Percentiles rank a stretch among this genome's conserved stretches.
Evolutionary conservation across 2,888 invertebrate genomes (phyloP).

Genomic region (Drosophila leonis): DNA sequence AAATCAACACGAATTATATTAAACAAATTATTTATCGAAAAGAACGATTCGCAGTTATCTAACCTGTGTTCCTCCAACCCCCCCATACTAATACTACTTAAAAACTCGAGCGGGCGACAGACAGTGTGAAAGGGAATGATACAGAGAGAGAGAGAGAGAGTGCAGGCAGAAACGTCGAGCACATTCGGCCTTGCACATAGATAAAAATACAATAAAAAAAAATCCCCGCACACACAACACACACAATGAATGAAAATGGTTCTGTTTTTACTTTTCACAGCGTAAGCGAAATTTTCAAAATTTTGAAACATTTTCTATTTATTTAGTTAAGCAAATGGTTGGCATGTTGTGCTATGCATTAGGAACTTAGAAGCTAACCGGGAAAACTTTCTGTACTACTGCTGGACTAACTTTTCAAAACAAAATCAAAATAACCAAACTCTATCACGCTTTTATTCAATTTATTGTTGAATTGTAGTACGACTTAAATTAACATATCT

Average conservation of each 20-base stretch:
- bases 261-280: slow-evolving; percentile 83
- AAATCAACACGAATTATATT: slow-evolving; percentile 44
- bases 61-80: slow-evolving; percentile 43
- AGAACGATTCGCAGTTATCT: slow-evolving; percentile 35
- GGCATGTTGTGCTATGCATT: slow-evolving; percentile 47
- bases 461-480: slow-evolving; percentile 1
- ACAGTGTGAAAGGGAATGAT: slow-evolving; percentile 6
- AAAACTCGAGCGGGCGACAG: slow-evolving; percentile 7
- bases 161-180: slow-evolving; percentile 30
- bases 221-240: slow-evolving; percentile 15
- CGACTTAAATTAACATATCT: neutral
- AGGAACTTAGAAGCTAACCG: slow-evolving; percentile 33
- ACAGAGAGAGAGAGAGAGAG: slow-evolving; percentile 5
- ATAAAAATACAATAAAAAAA: slow-evolving; percentile 12
- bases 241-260: slow-evolving; percentile 70
- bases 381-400: slow-evolving; percentile 21
- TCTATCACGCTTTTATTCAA: neutral
- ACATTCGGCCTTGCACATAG: slow-evolving; percentile 54
- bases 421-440: slow-evolving; percentile 4
- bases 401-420: slow-evolving; percentile 45
- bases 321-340: slow-evolving; percentile 31
- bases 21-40: slow-evolving; percentile 33
- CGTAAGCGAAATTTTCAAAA: slow-evolving; percentile 80
- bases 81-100: slow-evolving; percentile 55
- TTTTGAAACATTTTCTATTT: slow-evolving; percentile 52